A percentile compares a stretch with the other conserved stretches of the same genome.
Conservation (phyloP, 2,888 invertebrate species). For the Cryptophagus acutangulus region DNA sequence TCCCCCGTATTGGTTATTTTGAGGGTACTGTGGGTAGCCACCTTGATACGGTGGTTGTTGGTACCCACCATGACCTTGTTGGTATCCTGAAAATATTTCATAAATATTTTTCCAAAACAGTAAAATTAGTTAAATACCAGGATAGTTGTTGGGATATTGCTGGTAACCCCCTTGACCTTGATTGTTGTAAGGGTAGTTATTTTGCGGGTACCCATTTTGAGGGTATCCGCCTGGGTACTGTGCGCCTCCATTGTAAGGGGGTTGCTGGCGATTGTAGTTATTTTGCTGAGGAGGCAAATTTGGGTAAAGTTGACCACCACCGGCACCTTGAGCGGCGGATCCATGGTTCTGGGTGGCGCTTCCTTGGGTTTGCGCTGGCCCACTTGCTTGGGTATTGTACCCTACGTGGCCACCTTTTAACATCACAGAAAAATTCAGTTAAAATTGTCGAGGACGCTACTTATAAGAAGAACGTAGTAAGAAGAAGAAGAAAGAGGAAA, state of each 20-base stretch:
- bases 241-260: slow-evolving; percentile 14
- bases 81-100: slow-evolving; percentile 3
- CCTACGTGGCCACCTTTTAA: slow-evolving; percentile 29
- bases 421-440: not conserved
- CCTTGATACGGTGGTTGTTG: slow-evolving; percentile 1
- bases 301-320: slow-evolving; percentile 32
- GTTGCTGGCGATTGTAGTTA: slow-evolving; percentile 28
- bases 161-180: slow-evolving; percentile 6
- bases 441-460: not conserved
- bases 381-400: slow-evolving; percentile 31
- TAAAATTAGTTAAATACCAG: not conserved
- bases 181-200: slow-evolving; percentile 14
- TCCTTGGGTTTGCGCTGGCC: slow-evolving; percentile 10
- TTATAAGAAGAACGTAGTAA: not conserved
- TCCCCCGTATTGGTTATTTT: slow-evolving; percentile 20
- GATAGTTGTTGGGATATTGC: not conserved
- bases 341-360: slow-evolving; percentile 13
- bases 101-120: not conserved
- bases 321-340: slow-evolving; percentile 20
- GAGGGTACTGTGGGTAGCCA: slow-evolving; percentile 18
- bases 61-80: slow-evolving; percentile 12
- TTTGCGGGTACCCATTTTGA: slow-evolving; percentile 13
- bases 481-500: not conserved
- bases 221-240: slow-evolving; percentile 26
- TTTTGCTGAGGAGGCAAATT: slow-evolving; percentile 39